phyloP scores from a whole-genome alignment of 2,113 vertebrate species.

The Sula dactylatra region DNA sequence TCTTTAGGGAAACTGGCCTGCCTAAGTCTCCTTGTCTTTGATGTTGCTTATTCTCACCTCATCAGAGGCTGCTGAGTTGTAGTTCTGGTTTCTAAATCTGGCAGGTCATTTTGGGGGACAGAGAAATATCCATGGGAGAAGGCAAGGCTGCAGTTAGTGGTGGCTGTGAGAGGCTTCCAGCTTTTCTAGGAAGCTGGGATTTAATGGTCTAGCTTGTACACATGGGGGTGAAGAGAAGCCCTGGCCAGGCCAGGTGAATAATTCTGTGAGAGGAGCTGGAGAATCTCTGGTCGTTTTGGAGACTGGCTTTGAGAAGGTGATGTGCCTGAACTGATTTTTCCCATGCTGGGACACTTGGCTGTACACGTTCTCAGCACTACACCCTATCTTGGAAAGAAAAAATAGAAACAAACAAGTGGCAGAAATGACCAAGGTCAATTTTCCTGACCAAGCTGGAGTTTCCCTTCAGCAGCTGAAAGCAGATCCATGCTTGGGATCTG shows the following conservation, averaged over 20 bases:
- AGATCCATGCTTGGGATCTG: not conserved
- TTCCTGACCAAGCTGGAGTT: constrained; percentile 1
- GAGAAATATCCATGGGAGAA: not conserved
- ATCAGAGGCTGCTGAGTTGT: not conserved
- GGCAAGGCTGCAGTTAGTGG: not conserved
- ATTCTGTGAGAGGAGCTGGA: not conserved
- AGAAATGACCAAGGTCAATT: not conserved
- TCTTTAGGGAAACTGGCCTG: not conserved
- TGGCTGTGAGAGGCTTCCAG: not conserved
- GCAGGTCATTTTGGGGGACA: not conserved
- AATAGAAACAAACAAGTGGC: not conserved
- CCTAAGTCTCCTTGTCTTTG: not conserved
- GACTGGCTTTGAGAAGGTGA: not conserved
- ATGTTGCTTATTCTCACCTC: not conserved
- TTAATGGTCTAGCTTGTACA: not conserved
- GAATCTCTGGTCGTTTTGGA: not conserved
- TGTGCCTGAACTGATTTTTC: not conserved
- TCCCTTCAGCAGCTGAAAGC: constrained; percentile 36
- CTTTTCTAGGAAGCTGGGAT: not conserved
- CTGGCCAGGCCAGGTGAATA: not conserved
- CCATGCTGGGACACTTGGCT: not conserved
- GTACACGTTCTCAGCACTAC: not conserved
- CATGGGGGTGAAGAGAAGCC: not conserved
- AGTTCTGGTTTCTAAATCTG: not conserved
- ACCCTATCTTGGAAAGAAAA: not conserved